Evolutionary conservation across 2,113 vertebrate genomes (phyloP).

Genomic region (Willisornis vidua): DNA sequence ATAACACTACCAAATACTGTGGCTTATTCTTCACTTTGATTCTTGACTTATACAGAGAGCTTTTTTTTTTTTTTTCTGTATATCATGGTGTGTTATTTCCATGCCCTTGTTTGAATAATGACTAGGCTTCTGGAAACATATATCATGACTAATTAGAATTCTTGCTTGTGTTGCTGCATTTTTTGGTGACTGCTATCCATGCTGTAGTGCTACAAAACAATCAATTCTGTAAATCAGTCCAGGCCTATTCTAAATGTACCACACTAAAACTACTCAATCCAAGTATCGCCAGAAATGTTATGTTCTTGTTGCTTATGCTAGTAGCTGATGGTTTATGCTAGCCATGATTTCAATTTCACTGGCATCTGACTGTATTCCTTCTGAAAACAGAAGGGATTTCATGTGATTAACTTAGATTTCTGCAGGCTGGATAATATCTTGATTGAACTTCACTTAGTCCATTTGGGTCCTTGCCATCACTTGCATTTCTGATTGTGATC

Average conservation of each 20-base stretch:
- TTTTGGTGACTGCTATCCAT: neutral
- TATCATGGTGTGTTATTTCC: neutral
- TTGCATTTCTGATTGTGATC: neutral
- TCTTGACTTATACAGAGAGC: neutral
- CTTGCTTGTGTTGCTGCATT: neutral
- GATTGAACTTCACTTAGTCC: neutral
- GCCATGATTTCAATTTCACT: neutral
- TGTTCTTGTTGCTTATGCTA: neutral
- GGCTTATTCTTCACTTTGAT: neutral
- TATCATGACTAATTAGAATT: neutral
- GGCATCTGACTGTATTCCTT: neutral
- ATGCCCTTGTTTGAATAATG: neutral
- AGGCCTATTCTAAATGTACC: neutral
- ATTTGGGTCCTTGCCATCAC: neutral
- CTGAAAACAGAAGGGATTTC: neutral
- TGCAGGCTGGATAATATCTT: neutral
- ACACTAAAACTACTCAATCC: neutral
- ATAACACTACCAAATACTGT: neutral
- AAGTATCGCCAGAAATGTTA: neutral
- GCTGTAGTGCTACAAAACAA: neutral
- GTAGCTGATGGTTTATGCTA: neutral
- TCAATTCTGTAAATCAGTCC: neutral
- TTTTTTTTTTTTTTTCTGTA: neutral
- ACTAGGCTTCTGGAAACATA: neutral
- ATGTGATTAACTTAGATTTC: neutral